Base-by-base conservation (phyloP, 1,140 invertebrate genomes). In the Drosophila nasuta region DNA sequence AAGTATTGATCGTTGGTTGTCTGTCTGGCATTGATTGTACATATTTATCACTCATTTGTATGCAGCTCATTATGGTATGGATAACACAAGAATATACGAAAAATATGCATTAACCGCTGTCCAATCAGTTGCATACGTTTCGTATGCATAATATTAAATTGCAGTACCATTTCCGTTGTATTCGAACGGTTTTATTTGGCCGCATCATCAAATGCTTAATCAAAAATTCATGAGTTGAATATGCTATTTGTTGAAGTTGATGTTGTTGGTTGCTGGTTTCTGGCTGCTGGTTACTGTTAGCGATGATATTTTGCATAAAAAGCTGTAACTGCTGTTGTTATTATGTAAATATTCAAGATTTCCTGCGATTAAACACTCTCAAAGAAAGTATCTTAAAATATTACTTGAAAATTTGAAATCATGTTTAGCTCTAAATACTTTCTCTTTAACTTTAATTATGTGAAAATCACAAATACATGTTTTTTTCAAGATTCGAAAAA, bases 141-240 rank as follows among this genome's bases (percentile, higher is more conserved):
- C 83, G 83, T 88, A 87, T 87, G 73, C 72, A 69, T 80, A 82
- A 87, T 88, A 87, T 88, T 82, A 82, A 82, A 87, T 88, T 79
- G 69, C 77, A 88, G 63, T 60, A 54, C 43, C 72, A 88, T 77
- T 87, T 87, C 83, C 82, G 82, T 57, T 43, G 77, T 63, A 57
- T 64, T 54, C 30, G 28, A 54, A 54, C 28, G 59, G 25, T 58
- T 54, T 68, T 82, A 82, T 88, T 88, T 77, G 72, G 72, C 66
- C 76, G 72, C 83, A 87, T 82, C 66, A 69, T 73, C 82, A 87
- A 87, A 87, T 82, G 77, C 66, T 77, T 87, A 88, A 87, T 87
- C 82, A 87, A 87, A 87, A 88, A 87, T 87, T 87, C 82, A 87
- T 87, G 82, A 87, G 83, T 72, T 88, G 54, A 66, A 82, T 86